Evolutionary conservation across 2,888 invertebrate genomes (phyloP), one percentile per base, ranked within the genome.

Genomic region (Lycophotia porphyrea): DNA sequence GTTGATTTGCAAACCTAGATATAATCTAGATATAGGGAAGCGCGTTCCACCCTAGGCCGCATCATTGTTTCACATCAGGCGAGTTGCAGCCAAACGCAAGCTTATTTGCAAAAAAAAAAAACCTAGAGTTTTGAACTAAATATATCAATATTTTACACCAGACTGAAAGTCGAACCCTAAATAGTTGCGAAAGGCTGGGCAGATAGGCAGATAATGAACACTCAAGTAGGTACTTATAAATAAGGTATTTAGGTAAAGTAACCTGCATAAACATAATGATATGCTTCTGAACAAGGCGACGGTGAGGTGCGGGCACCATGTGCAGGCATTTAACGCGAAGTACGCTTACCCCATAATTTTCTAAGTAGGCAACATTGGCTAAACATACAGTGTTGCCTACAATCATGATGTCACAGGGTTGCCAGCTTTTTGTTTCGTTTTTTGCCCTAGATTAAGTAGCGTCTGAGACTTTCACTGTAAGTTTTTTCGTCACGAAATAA

Each of bases 311-410:
- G 70, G 63, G 76, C 61, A 79, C 84, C 86, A 84, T 86, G 69
- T 86, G 86, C 71, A 73, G 39, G 61, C 84, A 64, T 83, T 84
- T 74, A 69, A 66, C 58, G 52, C 63, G 55, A 63, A 21, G 31
- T 55, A 73, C 79, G 55, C 31, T n/a, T n/a, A 68, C 60, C 71
- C 69, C 66, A 76, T 86, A 74, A 83, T 78, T 85, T 85, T 68
- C 63, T 71, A 73, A 82, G 71, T 73, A 86, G 49, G 61, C 36
- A 78, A 74, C 73, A 66, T 71, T 42, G 42, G 39, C 61, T 79
- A 78, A 47, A 60, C 36, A 71, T 21, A 65, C 65, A 65, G 60
- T 66, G 71, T 65, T 76, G 74, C 71, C 44, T 31, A 64, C 67
- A 71, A 66, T 73, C 55, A 71, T 34, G 66, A 73, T 69, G 63